These are phyloP conservation scores for Choreutis nemorana DNA, from an alignment of 2,888 invertebrate genomes.

Conservation along the genomic window DNA sequence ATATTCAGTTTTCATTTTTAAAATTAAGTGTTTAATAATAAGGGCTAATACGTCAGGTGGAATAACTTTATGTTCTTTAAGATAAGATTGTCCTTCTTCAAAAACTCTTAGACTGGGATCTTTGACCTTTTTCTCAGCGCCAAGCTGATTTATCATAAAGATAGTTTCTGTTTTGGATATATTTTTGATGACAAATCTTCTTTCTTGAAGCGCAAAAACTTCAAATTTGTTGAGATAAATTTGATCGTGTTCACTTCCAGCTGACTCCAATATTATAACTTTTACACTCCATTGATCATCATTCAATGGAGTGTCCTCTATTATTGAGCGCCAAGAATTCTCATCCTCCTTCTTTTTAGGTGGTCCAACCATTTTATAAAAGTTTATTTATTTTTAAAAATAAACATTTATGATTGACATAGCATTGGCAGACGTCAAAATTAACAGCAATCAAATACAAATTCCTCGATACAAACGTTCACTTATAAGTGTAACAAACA, in stretches of 20 bases:
- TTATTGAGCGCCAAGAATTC: conserved; percentile 30
- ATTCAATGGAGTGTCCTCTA: conserved; percentile 33
- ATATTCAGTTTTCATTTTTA: conserved; percentile 54
- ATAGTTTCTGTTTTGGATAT: conserved; percentile 54
- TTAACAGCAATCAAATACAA: too few relatives aligned
- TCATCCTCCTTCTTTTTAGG: conserved; percentile 34
- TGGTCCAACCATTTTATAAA: too few relatives aligned
- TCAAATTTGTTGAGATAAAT: conserved; percentile 50
- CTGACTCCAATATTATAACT: conserved; percentile 44
- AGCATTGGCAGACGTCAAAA: too few relatives aligned
- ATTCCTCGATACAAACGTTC: too few relatives aligned
- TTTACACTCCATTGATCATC: conserved; percentile 41
- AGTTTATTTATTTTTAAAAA: too few relatives aligned
- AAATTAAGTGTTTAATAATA: conserved; percentile 46
- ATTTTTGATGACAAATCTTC: conserved; percentile 51
- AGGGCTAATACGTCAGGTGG: conserved; percentile 45
- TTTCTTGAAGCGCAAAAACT: conserved; percentile 39
- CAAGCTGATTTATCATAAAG: conserved; percentile 56
- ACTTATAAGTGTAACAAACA: too few relatives aligned
- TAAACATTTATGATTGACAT: too few relatives aligned
- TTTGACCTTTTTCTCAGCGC: conserved; percentile 47
- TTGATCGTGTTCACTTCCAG: conserved; percentile 46
- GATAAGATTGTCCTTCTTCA: conserved; percentile 43
- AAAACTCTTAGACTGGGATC: conserved; percentile 45
- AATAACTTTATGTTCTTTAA: conserved; percentile 46